Percentiles rank a stretch among this genome's conserved stretches.
Conservation (phyloP, 2,113 vertebrate genomes). For the Chloebia gouldiae region DNA sequence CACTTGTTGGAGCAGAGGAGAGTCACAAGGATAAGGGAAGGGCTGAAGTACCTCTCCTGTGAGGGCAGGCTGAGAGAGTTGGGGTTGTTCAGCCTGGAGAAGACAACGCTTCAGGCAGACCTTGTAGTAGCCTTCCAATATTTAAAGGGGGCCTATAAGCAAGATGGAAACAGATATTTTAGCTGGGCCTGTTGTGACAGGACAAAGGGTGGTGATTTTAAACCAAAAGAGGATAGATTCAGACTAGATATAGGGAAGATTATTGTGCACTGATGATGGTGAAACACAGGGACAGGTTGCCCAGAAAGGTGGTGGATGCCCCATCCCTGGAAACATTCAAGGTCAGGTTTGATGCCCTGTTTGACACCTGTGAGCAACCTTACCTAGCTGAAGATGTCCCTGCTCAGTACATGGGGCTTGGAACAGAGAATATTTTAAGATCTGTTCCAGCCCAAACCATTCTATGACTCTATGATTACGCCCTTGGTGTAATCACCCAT, state of each 20-base stretch:
- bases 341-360: not conserved
- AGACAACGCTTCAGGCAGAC: not conserved
- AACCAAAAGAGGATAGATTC: not conserved
- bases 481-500: not conserved
- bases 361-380: not conserved
- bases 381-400: not conserved
- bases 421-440: not conserved
- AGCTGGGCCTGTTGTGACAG: not conserved
- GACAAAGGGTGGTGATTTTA: not conserved
- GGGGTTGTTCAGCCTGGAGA: not conserved
- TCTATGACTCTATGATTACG: not conserved
- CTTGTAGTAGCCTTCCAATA: not conserved
- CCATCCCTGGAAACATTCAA: not conserved
- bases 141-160: too few relatives aligned
- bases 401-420: not conserved
- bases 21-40: rapidly evolving
- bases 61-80: not conserved
- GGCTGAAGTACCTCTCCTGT: not conserved
- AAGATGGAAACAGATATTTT: not conserved
- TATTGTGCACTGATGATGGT: too few relatives aligned
- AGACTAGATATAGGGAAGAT: not conserved
- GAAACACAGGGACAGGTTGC: not conserved
- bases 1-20: not conserved
- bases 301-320: not conserved
- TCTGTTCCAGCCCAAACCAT: not conserved